Percentiles rank a stretch among this genome's conserved stretches.
Conservation (phyloP, 2,113 vertebrate species). For the Phrynocephalus versicolor region DNA sequence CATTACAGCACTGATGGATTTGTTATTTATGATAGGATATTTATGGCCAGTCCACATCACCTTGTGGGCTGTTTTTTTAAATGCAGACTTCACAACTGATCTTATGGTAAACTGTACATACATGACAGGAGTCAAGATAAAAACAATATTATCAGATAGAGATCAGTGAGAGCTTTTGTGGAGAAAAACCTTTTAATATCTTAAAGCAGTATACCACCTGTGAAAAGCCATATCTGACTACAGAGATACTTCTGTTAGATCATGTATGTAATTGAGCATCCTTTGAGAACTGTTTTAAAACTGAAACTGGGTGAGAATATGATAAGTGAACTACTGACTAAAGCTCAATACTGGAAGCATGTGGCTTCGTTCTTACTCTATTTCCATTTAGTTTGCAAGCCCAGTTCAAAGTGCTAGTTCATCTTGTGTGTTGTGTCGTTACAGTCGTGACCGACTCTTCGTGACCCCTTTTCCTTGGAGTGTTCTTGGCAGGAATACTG, state of each 20-base stretch:
- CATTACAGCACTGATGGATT: too few species aligned
- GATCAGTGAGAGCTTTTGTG: too few species aligned
- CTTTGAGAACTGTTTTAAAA: not conserved
- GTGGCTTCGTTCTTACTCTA: not conserved
- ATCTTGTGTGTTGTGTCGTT: too few species aligned
- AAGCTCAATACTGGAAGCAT: not conserved
- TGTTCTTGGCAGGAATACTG: too few species aligned
- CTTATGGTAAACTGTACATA: not conserved
- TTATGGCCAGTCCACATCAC: not conserved
- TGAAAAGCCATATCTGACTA: too few species aligned
- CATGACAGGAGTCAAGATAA: not conserved
- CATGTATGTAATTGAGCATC: too few species aligned
- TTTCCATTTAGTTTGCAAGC: not conserved
- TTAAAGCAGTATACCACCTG: not conserved
- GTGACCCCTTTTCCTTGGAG: too few species aligned
- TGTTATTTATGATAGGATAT: not conserved
- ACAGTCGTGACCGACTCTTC: too few species aligned
- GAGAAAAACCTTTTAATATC: too few species aligned
- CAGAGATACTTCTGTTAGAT: too few species aligned
- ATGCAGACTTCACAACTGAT: not conserved
- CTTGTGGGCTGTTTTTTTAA: not conserved
- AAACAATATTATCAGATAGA: too few species aligned
- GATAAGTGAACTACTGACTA: not conserved
- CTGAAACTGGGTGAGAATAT: not conserved
- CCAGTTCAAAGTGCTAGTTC: too few species aligned